phyloP scores from a whole-genome alignment of 2,113 vertebrate species.

The Tupaia tana region DNA sequence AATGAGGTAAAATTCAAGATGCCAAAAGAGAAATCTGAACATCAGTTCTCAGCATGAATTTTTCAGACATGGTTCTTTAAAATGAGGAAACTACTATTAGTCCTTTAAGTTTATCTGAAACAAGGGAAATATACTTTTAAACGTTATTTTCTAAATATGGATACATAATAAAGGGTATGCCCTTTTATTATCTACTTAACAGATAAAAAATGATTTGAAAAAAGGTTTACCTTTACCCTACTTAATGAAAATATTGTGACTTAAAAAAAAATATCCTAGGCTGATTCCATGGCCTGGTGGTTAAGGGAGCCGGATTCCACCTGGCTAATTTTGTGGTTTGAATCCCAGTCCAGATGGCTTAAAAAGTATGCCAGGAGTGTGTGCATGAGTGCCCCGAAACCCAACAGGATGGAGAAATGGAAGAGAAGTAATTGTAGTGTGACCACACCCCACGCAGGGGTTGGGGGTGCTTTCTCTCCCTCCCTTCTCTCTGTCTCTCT shows the following conservation, averaged over 20 bases:
- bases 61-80: conserved; percentile 10
- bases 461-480: no score
- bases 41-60: neutral
- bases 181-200: neutral
- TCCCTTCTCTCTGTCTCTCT: no score
- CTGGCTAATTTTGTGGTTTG: no score
- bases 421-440: no score
- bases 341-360: no score
- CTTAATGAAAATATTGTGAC: neutral
- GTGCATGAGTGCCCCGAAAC: no score
- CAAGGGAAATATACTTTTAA: neutral
- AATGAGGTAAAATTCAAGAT: neutral
- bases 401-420: no score
- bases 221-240: neutral
- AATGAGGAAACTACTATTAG: neutral
- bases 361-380: no score
- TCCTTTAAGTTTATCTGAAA: conserved; percentile 11
- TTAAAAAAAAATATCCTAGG: neutral
- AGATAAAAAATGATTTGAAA: neutral
- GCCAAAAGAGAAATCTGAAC: neutral
- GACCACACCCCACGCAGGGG: no score
- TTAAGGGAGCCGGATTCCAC: no score
- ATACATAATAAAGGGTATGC: neutral
- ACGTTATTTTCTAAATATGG: conserved; percentile 3
- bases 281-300: no score